Conservation (phyloP, 53 echinoderm and acorn worm species). For the Temnopleurus reevesii region DNA sequence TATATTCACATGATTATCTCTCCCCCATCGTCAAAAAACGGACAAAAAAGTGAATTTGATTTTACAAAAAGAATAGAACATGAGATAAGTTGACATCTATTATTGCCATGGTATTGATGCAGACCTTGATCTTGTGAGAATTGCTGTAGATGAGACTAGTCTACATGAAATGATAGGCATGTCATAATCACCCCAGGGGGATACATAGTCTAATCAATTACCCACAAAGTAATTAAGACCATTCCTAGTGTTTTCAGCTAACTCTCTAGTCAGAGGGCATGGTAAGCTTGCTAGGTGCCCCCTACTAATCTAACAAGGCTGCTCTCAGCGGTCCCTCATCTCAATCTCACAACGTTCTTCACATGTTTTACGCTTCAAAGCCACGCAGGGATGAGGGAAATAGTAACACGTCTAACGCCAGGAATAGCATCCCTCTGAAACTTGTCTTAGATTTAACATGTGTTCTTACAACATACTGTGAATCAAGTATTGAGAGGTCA, state of each 20-base stretch:
- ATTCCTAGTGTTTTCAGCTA: conserved; percentile 25
- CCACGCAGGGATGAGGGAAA: background rate
- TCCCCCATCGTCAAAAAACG: too few species aligned
- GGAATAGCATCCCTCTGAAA: background rate
- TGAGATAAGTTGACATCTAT: too few species aligned
- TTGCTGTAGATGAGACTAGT: conserved; percentile 22
- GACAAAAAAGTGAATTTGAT: too few species aligned
- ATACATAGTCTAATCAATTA: conserved; percentile 37
- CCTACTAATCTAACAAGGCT: conserved; percentile 25
- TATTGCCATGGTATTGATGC: background rate
- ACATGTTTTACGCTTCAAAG: conserved; percentile 1
- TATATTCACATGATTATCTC: too few species aligned
- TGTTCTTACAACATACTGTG: conserved; percentile 29
- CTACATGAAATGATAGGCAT: conserved; percentile 6
- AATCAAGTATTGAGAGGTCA: background rate
- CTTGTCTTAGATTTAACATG: conserved; percentile 11
- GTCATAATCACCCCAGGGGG: conserved; percentile 42
- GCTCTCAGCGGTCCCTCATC: conserved; percentile 29
- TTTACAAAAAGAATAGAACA: too few species aligned
- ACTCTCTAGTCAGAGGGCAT: background rate
- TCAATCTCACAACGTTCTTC: background rate
- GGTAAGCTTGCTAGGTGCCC: conserved; percentile 19
- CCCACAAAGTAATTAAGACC: conserved; percentile 45
- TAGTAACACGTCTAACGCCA: conserved; percentile 13
- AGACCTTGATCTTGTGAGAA: background rate